Evolutionary conservation across 2,888 invertebrate genomes (phyloP), one percentile per base, ranked within the genome.

Genomic region (Chaetogeoica ovagalla): DNA sequence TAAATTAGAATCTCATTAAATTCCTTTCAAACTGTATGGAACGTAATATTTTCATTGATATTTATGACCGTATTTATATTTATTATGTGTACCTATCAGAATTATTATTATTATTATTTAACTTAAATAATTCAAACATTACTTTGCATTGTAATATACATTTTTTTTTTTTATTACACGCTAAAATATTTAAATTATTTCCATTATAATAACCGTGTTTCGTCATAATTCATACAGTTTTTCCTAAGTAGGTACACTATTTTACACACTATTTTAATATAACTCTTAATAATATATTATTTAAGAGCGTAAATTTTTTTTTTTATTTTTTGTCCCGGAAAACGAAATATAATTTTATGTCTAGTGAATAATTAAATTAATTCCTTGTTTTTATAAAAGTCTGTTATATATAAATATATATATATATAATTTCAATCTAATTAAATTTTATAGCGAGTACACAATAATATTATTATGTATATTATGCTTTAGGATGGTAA

Each of bases 161-260:
- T 30, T n/a, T 60, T 11, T 13, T 7, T 48, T 48, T 48, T 66
- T 43, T 48, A 43, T 66, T 48, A 66, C 3, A 66, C 21, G 55
- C 19, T n/a, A 13, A 21, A 48, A 66, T 66, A 21, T 48, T 66
- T 48, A 66, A 21, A 66, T 66, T 48, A 48, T 66, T 66, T 66
- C 43, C 48, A 48, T 66, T 66, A 66, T 66, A 43, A 65, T 48
- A 66, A 66, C 48, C 30, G 39, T 21, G 21, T 48, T 21, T 21
- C 43, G 15, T 48, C 19, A 19, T 37, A 66, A 66, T 43, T 66
- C 48, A 43, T 66, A 48, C 43, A 9, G 48, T 66, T 66, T 66
- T 66, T 43, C 48, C 21, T 66, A 48, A 66, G 43, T 48, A 66
- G 48, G 15, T 55, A 55, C 30, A 30, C 9, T 39, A 7, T 21